phyloP scores from a whole-genome alignment of 1,140 invertebrate genomes.

The Drosophila punjabiensis region DNA sequence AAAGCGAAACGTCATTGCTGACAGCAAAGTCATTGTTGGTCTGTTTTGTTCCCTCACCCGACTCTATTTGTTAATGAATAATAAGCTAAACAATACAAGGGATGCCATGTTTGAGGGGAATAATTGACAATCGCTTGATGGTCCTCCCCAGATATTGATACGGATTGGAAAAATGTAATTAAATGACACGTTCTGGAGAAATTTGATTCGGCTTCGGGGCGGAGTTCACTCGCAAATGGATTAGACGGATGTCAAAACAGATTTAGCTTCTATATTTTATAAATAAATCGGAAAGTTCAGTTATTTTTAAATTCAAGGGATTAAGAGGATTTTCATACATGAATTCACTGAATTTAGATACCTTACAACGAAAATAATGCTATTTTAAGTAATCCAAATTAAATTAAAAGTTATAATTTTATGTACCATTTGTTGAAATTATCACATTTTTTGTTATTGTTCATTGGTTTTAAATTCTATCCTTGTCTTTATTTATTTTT shows the following conservation, averaged over 20 bases:
- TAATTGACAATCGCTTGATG: constrained; percentile 51
- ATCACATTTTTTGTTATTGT: too few species aligned
- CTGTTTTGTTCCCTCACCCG: constrained; percentile 14
- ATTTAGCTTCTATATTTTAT: constrained; percentile 12
- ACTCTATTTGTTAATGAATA: constrained; percentile 68
- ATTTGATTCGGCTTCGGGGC: not conserved
- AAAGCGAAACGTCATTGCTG: constrained; percentile 76
- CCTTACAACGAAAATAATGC: too few species aligned
- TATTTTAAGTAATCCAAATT: too few species aligned
- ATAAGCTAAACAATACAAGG: constrained; percentile 62
- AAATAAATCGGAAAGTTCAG: not conserved
- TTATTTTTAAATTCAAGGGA: not conserved
- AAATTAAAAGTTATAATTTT: too few species aligned
- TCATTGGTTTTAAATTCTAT: too few species aligned
- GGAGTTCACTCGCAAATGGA: not conserved
- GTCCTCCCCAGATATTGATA: constrained; percentile 20
- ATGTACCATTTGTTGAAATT: too few species aligned
- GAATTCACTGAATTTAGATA: not conserved
- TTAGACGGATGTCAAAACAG: constrained; percentile 2
- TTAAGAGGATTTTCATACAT: not conserved
- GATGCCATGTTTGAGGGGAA: constrained; percentile 31
- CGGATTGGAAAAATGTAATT: constrained; percentile 36
- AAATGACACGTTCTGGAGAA: constrained; percentile 50
- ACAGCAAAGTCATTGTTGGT: constrained; percentile 66
- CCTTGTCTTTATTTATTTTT: not conserved